Conservation (phyloP, 2,113 vertebrate species). For the Lathamus discolor region DNA sequence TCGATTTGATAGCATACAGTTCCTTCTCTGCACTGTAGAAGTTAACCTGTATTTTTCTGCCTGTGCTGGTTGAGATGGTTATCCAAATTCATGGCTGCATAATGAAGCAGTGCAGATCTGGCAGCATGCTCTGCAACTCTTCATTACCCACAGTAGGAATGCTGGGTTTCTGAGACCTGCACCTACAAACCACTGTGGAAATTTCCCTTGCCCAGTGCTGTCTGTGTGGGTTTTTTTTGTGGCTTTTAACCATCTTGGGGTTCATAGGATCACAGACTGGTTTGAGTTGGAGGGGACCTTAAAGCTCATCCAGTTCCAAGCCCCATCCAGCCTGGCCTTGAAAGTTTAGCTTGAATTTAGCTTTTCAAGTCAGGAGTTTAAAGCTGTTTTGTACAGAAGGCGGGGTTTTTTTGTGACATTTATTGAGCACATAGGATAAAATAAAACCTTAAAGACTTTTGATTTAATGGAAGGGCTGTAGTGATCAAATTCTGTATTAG, state of each 20-base stretch:
- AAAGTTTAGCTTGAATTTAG: background rate
- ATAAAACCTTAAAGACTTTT: background rate
- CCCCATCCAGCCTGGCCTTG: background rate
- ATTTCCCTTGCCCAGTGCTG: background rate
- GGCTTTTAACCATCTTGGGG: background rate
- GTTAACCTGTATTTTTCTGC: background rate
- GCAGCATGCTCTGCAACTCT: background rate
- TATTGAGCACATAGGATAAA: background rate
- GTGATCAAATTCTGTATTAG: background rate
- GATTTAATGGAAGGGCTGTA: background rate
- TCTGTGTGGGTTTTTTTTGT: accelerated
- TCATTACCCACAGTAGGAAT: background rate
- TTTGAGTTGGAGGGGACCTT: background rate
- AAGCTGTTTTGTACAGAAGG: background rate
- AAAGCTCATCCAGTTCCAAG: background rate
- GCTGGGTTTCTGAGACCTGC: background rate
- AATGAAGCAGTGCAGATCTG: background rate
- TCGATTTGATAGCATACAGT: background rate
- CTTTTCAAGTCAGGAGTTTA: background rate
- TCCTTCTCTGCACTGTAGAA: background rate
- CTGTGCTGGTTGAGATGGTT: background rate
- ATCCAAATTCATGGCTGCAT: background rate
- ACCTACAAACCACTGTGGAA: background rate
- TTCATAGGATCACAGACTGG: background rate
- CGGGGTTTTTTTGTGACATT: background rate